Evolutionary conservation across 2,888 invertebrate genomes (phyloP), one percentile per base, ranked within the genome.

Genomic region (Pristionchus arcanus): DNA sequence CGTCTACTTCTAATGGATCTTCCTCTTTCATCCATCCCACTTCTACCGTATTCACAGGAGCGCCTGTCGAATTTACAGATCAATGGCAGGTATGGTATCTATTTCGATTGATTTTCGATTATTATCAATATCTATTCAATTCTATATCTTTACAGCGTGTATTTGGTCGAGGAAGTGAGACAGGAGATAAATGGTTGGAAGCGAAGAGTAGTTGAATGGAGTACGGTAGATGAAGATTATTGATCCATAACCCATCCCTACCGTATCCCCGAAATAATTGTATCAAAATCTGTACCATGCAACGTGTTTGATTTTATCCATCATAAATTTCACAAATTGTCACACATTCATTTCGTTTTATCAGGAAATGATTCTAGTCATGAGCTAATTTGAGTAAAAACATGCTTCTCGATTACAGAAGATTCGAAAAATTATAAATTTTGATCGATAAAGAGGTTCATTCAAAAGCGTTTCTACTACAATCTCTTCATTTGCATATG

Each of bases 131-230:
- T 42, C n/a, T 34, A 34, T 2, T 2, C n/a, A 37, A 37, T 2
- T n/a, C 11, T 83, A 2, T n/a, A 28, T 49, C 25, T 0, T 66
- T 86, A 0, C 66, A 86, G 86, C 42, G 86, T 2, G 86, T 86
- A 4, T 86, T 86, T 34, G 86, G 42, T 25, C 86, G 86, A 9
- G 63, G 66, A 28, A 21, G 15, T 21, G 66, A 86, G 15, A 25
- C 34, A 21, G 37, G 42, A 16, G 86, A 86, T 37, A 86, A 86
- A 34, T 86, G 86, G 86, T 42, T 86, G 86, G 66, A 53, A 25
- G 86, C 86, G 15, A 86, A 63, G 66, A 86, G 86, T 28, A 86
- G 86, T 42, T 86, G 66, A 86, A 37, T n/a, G 34, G 49, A 49
- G 31, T 28, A 31, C 74, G 74, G 34, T 63, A 63, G 19, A 42